Percentiles rank a stretch among this genome's conserved stretches.
phyloP scores from a whole-genome alignment of 1,140 invertebrate genomes.

The Sitophilus oryzae region DNA sequence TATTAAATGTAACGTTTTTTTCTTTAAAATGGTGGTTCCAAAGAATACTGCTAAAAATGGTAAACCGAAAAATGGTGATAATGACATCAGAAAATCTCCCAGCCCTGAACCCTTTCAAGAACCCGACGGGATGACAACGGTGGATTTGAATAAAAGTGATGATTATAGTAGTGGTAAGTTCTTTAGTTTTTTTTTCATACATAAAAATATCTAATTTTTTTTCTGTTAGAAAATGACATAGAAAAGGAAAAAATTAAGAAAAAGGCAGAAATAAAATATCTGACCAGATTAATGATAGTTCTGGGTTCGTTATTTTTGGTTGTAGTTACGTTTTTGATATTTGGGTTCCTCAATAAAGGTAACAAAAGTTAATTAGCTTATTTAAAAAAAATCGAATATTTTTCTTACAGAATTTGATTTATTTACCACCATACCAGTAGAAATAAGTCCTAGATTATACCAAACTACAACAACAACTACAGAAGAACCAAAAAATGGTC shows the following conservation, averaged over 20 bases:
- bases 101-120: conserved; percentile 34
- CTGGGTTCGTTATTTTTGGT: conserved; percentile 8
- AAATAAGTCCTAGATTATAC: not conserved
- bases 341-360: conserved; percentile 16
- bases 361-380: not conserved
- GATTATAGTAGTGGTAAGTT: conserved; percentile 16
- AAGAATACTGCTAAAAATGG: conserved; percentile 14
- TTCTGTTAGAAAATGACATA: conserved; percentile 8
- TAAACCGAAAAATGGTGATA: conserved; percentile 4
- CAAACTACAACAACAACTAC: not conserved
- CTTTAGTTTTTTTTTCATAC: not conserved
- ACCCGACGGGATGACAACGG: conserved; percentile 39
- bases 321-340: not conserved
- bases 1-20: not conserved
- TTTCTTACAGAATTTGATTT: not conserved
- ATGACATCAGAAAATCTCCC: conserved; percentile 8
- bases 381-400: not conserved
- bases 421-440: not conserved
- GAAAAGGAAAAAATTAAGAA: conserved; percentile 10
- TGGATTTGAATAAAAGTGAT: conserved; percentile 33
- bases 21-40: conserved; percentile 14
- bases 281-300: not conserved
- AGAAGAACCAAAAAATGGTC: not conserved
- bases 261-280: conserved; percentile 12
- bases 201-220: not conserved